Conservation (phyloP, 1,140 invertebrate species). For the Penaeus chinensis region DNA sequence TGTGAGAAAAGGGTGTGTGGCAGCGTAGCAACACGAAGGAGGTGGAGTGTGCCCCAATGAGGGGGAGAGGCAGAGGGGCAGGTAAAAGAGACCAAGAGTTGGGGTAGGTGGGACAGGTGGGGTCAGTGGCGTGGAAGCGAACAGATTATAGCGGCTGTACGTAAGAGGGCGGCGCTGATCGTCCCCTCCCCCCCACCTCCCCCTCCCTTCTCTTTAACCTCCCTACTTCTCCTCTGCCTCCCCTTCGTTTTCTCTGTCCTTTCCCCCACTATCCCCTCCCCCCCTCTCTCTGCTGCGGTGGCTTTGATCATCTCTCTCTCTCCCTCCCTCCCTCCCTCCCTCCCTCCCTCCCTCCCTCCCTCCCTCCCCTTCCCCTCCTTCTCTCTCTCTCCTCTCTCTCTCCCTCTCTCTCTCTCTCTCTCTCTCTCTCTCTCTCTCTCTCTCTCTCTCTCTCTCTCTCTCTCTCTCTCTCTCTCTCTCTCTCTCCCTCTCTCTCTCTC, state of each 20-base stretch:
- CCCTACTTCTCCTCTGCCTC: background rate
- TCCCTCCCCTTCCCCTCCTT: background rate
- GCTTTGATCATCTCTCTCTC: no score
- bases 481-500: no score
- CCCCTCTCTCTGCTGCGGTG: background rate
- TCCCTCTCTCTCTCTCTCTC: background rate
- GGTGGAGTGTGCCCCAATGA: no score
- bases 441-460: background rate
- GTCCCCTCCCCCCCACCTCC: background rate
- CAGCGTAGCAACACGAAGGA: no score
- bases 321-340: background rate
- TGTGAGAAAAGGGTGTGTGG: no score
- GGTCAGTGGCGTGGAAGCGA: no score
- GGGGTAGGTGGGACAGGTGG: no score
- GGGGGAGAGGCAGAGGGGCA: no score
- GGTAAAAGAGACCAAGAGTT: no score
- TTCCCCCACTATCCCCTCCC: background rate
- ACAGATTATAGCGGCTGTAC: no score
- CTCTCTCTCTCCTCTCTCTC: slow-evolving; percentile 5
- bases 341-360: background rate
- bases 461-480: no score
- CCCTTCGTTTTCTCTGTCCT: background rate
- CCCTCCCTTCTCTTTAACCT: background rate
- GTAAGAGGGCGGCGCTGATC: background rate
- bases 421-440: background rate